These are phyloP conservation scores for Deroptyus accipitrinus DNA, from an alignment of 2,113 vertebrate genomes.

Conservation along the genomic window DNA sequence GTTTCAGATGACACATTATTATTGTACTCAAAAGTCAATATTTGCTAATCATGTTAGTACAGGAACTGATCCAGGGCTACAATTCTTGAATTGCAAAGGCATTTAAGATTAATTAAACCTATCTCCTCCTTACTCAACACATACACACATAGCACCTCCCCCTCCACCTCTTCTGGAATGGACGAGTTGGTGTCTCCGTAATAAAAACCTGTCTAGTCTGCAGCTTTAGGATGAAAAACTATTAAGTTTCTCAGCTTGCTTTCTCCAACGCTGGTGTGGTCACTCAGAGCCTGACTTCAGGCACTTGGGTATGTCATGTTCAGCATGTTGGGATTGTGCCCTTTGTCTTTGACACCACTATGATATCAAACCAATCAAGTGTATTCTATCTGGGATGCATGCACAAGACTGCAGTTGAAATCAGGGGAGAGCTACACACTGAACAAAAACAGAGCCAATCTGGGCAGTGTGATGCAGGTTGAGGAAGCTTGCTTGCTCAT, in stretches of 20 bases:
- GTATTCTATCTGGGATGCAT: not conserved
- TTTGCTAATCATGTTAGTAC: constrained; percentile 83
- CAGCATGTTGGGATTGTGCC: not conserved
- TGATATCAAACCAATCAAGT: not conserved
- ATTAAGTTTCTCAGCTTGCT: not conserved
- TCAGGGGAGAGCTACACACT: not conserved
- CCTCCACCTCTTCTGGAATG: not conserved
- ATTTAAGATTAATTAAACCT: constrained; percentile 80
- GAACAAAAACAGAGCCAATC: not conserved
- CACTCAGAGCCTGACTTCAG: not conserved
- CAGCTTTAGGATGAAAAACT: constrained; percentile 1
- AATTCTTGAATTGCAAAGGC: constrained; percentile 76
- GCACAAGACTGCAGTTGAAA: fast-evolving
- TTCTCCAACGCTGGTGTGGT: not conserved
- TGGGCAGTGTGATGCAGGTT: not conserved
- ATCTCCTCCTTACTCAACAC: constrained; percentile 45
- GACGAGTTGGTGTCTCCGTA: not conserved
- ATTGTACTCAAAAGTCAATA: constrained; percentile 82
- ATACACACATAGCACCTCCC: not conserved
- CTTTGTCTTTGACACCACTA: not conserved
- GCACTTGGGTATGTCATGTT: not conserved
- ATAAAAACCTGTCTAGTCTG: not conserved
- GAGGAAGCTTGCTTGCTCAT: not conserved
- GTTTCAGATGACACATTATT: constrained; percentile 83
- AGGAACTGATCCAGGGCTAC: constrained; percentile 78